Base-by-base conservation (phyloP, 2,113 vertebrate species). In the Myotis yumanensis region DNA sequence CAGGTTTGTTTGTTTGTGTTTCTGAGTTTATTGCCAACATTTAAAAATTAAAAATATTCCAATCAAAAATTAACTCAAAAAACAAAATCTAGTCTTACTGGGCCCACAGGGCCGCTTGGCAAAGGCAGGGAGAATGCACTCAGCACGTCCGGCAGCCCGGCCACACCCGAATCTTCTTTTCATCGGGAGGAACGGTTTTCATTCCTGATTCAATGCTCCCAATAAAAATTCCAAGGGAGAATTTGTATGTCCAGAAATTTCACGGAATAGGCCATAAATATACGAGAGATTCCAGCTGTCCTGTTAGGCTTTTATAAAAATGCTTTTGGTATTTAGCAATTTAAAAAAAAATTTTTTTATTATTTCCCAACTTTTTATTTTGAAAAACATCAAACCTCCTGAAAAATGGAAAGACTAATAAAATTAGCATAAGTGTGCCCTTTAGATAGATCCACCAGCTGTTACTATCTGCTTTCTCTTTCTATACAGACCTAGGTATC, bases 321-420 rank as follows among this genome's bases (percentile, higher is more conserved):
- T 66, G 37, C 32, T 51, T 28, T 28, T 64, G 35, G 52, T 32
- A 35, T 52, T 79, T 52, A 43, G 28, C 1, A 37, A 3, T 62
- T 83, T 66, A 5, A 23, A 14, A 75, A 80, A 68, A 35, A 0
- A 35, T 52, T 80, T 43, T 52, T 80, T 28, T 84, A 30, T 69
- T 84, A 52, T 59, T 87, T 71, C 68, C 51, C 77, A 88, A 8
- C 2, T 86, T 93, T 84, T 73, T 72, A 64, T 86, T 86, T 92
- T 28, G 35, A 66, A 57, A 90, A 59, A 32, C 40, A n/a, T 90
- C 64, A 82, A 87, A 7, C 71, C 30, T 51, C 40, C 52, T 52
- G 62, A 43, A 89, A 94, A 57, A 20, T 52, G 46, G 76, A n/a
- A 75, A 82, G 64, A 54, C n/a, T 46, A 40, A 77, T 72, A 51